These are phyloP conservation scores for Dicrostonyx torquatus DNA, from an alignment of 2,797 vertebrate species.

Conservation along the genomic window DNA sequence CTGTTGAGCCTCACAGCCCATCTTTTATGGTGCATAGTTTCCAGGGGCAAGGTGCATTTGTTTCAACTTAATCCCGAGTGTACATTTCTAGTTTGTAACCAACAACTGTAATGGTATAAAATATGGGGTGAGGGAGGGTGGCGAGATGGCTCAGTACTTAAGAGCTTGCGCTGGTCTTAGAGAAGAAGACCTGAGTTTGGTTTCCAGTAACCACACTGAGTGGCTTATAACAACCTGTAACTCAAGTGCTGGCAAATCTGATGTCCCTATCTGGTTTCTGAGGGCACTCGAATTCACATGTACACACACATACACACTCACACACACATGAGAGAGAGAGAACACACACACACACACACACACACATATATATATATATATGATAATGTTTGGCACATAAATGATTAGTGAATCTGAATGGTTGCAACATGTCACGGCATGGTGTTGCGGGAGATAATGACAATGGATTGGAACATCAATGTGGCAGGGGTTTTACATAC, in stretches of 20 bases:
- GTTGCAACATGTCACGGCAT: accelerated
- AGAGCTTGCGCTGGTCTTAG: background rate
- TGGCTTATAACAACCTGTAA: background rate
- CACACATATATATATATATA: background rate
- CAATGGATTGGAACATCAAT: accelerated
- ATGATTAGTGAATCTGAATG: background rate
- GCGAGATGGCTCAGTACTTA: background rate
- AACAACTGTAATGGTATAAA: background rate
- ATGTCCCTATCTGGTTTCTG: background rate
- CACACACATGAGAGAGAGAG: too few relatives aligned
- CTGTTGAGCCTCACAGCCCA: background rate
- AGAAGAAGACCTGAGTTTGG: background rate
- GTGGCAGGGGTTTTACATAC: accelerated
- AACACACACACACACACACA: background rate
- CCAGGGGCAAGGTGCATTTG: too few relatives aligned
- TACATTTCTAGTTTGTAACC: background rate
- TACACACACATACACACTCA: background rate
- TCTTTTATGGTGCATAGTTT: background rate
- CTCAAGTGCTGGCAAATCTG: background rate
- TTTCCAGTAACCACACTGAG: background rate
- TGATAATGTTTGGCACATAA: background rate
- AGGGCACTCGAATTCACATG: background rate
- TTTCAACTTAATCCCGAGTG: background rate
- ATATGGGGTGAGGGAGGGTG: background rate
- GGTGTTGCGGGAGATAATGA: background rate